Evolutionary conservation across 2,797 vertebrate species (phyloP), one percentile per base, ranked within the genome.

Genomic region (Lindbergichthys nudifrons): DNA sequence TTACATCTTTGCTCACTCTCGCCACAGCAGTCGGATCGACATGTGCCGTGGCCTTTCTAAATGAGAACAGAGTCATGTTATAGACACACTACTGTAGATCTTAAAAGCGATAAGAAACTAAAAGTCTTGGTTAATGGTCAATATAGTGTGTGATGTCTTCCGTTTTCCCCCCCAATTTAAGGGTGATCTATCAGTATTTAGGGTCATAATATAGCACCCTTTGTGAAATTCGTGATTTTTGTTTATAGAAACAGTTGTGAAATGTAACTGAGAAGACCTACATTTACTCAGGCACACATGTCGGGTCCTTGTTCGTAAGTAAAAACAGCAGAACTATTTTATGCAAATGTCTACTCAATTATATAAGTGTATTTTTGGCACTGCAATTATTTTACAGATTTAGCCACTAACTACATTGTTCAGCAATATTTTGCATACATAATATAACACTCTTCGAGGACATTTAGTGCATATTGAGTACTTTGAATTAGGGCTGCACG

Each of bases 21-120:
- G 82, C 45, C 50, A 39, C 41, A 16, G 80, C 51, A 21, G 90
- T 92, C 0, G 88, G 87, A 52, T 75, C 77, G 13, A 64, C 57
- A 3, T 65, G 90, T 2, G 63, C 62, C 19, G 71, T 62, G 21
- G 60, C 51, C 48, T 89, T 87, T 79, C 94, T 94, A 36, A 75
- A 87, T 12, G 23, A 64, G 11, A 61, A 75, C 0, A 48, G 52
- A 69, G 26, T 2, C 9, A 2, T 9, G 45, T 77, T 54, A 57
- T 9, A n/a, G 23, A 53, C 11, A 69, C 21, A 39, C 41, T 32
- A 16, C 4, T 7, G 5, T 7, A 45, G 50, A 72, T 61, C 26
- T 70, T 65, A 65, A 32, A 64, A 43, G 32, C 14, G 36, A 57
- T 80, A 36, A 36, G 32, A 36, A 58, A 46, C 62, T 5, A 19